These are phyloP conservation scores for Drosophila nigrodunni DNA, from an alignment of 1,140 invertebrate species.

Conservation along the genomic window DNA sequence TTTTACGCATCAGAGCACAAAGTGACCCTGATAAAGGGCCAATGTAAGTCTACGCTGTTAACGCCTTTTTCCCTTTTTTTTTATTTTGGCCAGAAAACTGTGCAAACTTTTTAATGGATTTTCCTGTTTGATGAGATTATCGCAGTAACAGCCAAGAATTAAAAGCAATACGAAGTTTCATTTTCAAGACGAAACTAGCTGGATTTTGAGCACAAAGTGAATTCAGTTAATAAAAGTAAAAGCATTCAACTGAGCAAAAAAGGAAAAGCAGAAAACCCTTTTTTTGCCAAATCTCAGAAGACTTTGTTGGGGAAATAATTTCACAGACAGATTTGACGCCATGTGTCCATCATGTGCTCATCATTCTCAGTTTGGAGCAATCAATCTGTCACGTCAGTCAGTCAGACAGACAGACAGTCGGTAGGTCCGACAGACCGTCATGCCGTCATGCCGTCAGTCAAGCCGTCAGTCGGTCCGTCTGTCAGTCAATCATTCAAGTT, in stretches of 20 bases:
- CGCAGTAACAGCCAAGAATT: slow-evolving; percentile 33
- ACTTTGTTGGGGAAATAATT: slow-evolving; percentile 6
- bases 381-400: slow-evolving; percentile 51
- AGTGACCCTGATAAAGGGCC: slow-evolving; percentile 49
- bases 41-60: slow-evolving; percentile 41
- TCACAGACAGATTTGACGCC: slow-evolving; percentile 31
- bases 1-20: slow-evolving; percentile 73
- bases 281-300: background rate
- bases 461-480: slow-evolving; percentile 29
- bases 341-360: slow-evolving; percentile 10
- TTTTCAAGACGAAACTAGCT: background rate
- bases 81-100: slow-evolving; percentile 42
- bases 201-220: background rate
- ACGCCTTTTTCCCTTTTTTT: slow-evolving; percentile 31
- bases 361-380: slow-evolving; percentile 48
- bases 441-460: slow-evolving; percentile 49
- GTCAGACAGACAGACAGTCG: slow-evolving; percentile 41
- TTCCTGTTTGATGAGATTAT: slow-evolving; percentile 74
- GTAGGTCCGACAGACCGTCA: slow-evolving; percentile 43
- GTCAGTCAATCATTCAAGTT: slow-evolving; percentile 56
- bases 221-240: background rate
- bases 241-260: too few relatives aligned
- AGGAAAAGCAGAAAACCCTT: background rate
- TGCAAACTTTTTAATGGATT: slow-evolving; percentile 82
- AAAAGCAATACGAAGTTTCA: background rate